phyloP scores from a whole-genome alignment of 92 coral and sea anemone species.

The Chrysogorgia sp. region DNA sequence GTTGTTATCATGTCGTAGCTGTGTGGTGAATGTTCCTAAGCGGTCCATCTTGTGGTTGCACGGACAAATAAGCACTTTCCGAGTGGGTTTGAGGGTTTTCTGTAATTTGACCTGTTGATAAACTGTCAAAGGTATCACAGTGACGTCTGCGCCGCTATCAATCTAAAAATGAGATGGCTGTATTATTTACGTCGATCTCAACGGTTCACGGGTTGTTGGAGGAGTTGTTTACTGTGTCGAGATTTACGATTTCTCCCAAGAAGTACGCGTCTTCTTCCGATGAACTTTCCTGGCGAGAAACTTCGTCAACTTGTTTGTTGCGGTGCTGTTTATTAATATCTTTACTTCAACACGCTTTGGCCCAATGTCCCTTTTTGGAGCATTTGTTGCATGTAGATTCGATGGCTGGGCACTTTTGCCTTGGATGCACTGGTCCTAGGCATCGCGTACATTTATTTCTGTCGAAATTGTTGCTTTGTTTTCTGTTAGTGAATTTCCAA shows the following conservation, averaged over 20 bases:
- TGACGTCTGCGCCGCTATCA: constrained; percentile 61
- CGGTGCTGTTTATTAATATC: too few species aligned
- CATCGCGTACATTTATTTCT: constrained; percentile 26
- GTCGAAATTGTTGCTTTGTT: background rate
- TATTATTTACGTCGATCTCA: constrained; percentile 4
- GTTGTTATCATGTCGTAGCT: constrained; percentile 29
- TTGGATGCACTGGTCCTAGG: constrained; percentile 23
- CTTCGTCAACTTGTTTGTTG: background rate
- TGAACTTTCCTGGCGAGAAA: background rate
- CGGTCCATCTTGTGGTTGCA: constrained; percentile 52
- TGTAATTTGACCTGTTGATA: constrained; percentile 53
- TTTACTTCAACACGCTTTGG: constrained; percentile 27
- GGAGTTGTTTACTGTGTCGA: background rate
- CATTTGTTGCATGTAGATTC: constrained; percentile 30
- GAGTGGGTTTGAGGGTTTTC: constrained; percentile 18
- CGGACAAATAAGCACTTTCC: constrained; percentile 47
- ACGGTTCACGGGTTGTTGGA: background rate
- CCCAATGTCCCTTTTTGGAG: constrained; percentile 32
- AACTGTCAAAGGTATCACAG: constrained; percentile 46
- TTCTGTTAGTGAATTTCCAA: background rate
- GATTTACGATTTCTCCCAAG: constrained; percentile 1
- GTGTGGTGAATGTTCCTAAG: constrained; percentile 37
- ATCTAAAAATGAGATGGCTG: constrained; percentile 28
- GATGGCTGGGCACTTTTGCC: constrained; percentile 3
- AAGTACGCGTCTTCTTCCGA: constrained; percentile 6